Base-by-base conservation (phyloP, 1,140 invertebrate genomes). In the Ostrea edulis region DNA sequence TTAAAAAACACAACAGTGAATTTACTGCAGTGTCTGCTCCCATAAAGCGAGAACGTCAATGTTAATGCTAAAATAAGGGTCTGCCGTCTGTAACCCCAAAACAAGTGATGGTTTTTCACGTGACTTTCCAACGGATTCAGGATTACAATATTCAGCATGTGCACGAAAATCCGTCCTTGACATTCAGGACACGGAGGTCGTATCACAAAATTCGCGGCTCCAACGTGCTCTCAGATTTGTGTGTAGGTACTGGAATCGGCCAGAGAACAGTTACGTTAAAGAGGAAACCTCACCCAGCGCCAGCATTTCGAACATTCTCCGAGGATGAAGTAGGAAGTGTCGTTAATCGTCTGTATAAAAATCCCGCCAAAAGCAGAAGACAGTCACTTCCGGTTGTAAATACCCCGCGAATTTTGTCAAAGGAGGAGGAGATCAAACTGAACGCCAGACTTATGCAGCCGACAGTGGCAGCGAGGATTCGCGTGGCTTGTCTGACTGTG, bases 91-190 rank as follows among this genome's bases (percentile, higher is more conserved):
- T 44, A 44, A 2, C 35, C 35, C 35, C 1, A 44, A 44, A 1
- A 44, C 35, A 0, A 11, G 29, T 3, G 12, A 77, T 77, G 68
- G 68, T 77, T 77, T 77, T 77, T 77, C 22, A 77, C 4, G 68
- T 77, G 25, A 77, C 68, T 35, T 77, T 35, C 29, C 68, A 35
- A 14, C 22, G 14, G 29, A 77, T 77, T 29, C 68, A 77, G 68
- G 68, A 77, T 25, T 77, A 35, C 29, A 77, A 77, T 77, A 29
- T 77, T 25, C 68, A 77, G 14, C 68, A 77, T 14, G 25, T 77
- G 14, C 68, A 77, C 25, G 68, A 77, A 29, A 29, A 25, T 22
- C 68, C 25, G 29, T 35, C 29, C 11, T 77, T 77, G 25, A 3
- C 68, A 14, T 25, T 29, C 22, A 35, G 68, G 29, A 44, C 68